phyloP scores from a whole-genome alignment of 2,113 vertebrate species.

The Rousettus leschenaultii region DNA sequence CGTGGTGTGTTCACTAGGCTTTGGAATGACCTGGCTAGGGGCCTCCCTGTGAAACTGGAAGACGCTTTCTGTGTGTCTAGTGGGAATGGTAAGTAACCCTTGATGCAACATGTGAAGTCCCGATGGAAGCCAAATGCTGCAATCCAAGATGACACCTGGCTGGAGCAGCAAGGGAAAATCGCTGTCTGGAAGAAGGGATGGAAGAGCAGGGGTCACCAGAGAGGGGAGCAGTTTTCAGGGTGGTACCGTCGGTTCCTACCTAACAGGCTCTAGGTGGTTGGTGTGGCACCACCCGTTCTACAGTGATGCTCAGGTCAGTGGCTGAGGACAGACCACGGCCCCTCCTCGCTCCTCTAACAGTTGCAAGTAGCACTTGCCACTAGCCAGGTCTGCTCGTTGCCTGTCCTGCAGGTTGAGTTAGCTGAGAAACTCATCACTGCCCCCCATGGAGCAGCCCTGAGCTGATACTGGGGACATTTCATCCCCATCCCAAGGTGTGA shows the following conservation, averaged over 20 bases:
- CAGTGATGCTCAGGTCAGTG: background rate
- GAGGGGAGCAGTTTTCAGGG: background rate
- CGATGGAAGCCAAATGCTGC: background rate
- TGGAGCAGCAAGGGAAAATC: background rate
- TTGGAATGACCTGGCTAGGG: background rate
- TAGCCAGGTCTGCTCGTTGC: background rate
- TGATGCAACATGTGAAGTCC: background rate
- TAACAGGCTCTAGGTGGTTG: no score
- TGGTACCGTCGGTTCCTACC: no score
- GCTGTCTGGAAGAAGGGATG: background rate
- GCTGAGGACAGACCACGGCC: accelerated
- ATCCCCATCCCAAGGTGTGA: background rate
- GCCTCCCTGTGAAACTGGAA: background rate
- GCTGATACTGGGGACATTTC: background rate
- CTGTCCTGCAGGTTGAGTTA: no score
- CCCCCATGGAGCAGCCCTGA: background rate
- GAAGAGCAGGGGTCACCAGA: background rate
- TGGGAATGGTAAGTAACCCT: no score
- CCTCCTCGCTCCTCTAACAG: accelerated
- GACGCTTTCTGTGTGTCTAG: background rate
- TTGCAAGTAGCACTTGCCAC: background rate
- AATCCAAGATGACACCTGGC: accelerated
- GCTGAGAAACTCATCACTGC: background rate
- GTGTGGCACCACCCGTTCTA: accelerated
- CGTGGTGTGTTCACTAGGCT: background rate